A percentile compares a stretch with the other conserved stretches of the same genome.
These are phyloP conservation scores for Drosophila repleta DNA, from an alignment of 1,140 invertebrate species.

Conservation along the genomic window DNA sequence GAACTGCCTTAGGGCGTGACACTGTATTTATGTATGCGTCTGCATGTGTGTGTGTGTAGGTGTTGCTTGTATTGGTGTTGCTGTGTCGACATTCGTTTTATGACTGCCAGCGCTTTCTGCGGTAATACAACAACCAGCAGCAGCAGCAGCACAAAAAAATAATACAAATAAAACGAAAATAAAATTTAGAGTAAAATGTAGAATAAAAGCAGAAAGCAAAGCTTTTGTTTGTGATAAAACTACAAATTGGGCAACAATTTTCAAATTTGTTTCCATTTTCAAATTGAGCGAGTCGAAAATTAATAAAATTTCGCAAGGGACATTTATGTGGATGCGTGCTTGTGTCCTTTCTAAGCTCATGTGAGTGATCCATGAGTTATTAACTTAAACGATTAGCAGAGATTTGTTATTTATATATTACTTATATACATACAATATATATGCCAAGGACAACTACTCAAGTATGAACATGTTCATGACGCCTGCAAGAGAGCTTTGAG, in stretches of 20 bases:
- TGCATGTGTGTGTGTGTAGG: conserved; percentile 21
- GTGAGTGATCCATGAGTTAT: neutral
- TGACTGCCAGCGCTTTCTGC: conserved; percentile 28
- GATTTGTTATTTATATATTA: too few relatives aligned
- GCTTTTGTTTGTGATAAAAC: conserved; percentile 28
- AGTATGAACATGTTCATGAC: too few relatives aligned
- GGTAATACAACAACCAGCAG: conserved; percentile 11
- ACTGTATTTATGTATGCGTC: conserved; percentile 3
- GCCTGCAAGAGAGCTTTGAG: too few relatives aligned
- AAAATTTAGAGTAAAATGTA: neutral
- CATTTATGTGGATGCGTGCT: neutral
- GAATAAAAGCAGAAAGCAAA: conserved; percentile 17
- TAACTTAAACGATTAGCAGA: neutral
- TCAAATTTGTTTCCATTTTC: conserved; percentile 22
- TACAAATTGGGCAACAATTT: conserved; percentile 35
- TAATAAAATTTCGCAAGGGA: neutral
- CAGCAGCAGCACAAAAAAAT: neutral
- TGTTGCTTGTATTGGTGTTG: neutral
- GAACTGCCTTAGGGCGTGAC: conserved; percentile 11
- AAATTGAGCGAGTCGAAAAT: conserved; percentile 12
- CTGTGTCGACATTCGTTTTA: conserved; percentile 31
- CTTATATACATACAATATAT: too few relatives aligned
- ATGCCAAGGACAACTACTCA: too few relatives aligned
- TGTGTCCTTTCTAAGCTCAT: neutral
- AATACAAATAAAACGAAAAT: neutral